Evolutionary conservation across 1,140 invertebrate species (phyloP).

Genomic region (honey bee (Apis mellifera)): Amel_HAv3.1 CM009938.2:9069501-9070000

Average conservation of each 20-base stretch:
- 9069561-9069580: too few species aligned
- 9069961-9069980: too few species aligned
- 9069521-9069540: too few species aligned
- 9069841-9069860: slow-evolving; percentile 9
- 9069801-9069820: slow-evolving; percentile 41
- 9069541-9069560: too few species aligned
- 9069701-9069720: not conserved
- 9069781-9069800: slow-evolving; percentile 34
- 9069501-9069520: too few species aligned
- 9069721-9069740: not conserved
- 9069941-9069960: not conserved
- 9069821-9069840: slow-evolving; percentile 40
- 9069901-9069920: not conserved
- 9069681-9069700: too few species aligned
- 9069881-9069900: not conserved
- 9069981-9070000: too few species aligned
- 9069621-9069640: too few species aligned
- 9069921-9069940: not conserved
- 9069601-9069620: too few species aligned
- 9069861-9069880: slow-evolving; percentile 9
- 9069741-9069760: not conserved
- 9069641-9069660: not conserved
- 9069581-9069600: too few species aligned
- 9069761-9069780: slow-evolving; percentile 30
- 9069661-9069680: too few species aligned